A percentile compares a stretch with the other conserved stretches of the same genome.
phyloP scores from a whole-genome alignment of 1,140 invertebrate species.

The Drosophila lowei region DNA sequence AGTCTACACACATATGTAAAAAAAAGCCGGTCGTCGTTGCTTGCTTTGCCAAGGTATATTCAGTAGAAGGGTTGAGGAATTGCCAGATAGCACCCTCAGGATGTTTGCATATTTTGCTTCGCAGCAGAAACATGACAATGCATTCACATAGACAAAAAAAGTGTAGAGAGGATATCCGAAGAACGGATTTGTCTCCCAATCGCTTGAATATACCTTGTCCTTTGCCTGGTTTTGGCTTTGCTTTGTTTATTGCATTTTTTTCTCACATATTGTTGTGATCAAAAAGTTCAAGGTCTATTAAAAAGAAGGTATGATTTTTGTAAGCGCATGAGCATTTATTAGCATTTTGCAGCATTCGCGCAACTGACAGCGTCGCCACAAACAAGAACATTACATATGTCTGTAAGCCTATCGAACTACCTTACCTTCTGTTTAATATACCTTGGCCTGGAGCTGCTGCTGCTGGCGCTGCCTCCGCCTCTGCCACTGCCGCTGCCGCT shows the following conservation, averaged over 20 bases:
- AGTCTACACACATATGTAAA: constrained; percentile 30
- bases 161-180: neutral
- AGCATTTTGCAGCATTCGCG: too few relatives aligned
- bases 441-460: neutral
- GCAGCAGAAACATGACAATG: too few relatives aligned
- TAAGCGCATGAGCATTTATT: too few relatives aligned
- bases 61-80: too few relatives aligned
- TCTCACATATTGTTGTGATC: constrained; percentile 42
- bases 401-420: neutral
- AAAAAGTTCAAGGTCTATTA: neutral
- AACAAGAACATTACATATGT: constrained; percentile 11
- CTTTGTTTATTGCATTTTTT: constrained; percentile 16
- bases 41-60: neutral
- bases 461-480: constrained; percentile 4
- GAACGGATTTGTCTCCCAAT: neutral
- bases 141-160: too few relatives aligned
- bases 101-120: too few relatives aligned
- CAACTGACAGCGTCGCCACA: too few relatives aligned
- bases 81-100: too few relatives aligned
- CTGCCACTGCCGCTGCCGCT: neutral
- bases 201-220: neutral
- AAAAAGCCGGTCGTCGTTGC: constrained; percentile 54
- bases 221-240: constrained; percentile 41
- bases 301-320: too few relatives aligned
- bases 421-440: constrained; percentile 8